Conservation (phyloP, 1,140 invertebrate species). For the Cydia strobilella region DNA sequence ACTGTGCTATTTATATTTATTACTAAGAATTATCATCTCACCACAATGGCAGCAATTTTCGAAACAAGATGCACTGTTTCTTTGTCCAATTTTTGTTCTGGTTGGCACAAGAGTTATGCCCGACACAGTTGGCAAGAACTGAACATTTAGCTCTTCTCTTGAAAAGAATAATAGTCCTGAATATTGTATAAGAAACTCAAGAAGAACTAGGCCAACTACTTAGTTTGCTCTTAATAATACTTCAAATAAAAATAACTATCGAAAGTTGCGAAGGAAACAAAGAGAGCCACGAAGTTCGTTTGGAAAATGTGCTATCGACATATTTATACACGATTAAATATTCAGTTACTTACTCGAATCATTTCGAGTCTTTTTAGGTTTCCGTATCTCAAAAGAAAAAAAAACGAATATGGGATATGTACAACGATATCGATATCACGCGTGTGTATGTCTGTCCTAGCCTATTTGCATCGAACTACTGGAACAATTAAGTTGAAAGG, state of each 20-base stretch:
- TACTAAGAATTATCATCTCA: neutral
- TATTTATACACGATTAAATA: neutral
- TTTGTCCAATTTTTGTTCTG: neutral
- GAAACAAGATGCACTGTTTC: neutral
- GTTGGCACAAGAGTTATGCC: constrained; percentile 37
- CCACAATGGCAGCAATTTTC: neutral
- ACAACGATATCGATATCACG: no score
- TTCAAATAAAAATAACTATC: constrained; percentile 29
- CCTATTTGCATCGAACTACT: no score
- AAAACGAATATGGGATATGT: no score
- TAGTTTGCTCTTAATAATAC: constrained; percentile 27
- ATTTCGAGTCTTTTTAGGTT: neutral
- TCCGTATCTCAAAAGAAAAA: no score
- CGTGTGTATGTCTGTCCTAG: no score
- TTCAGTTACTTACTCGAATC: neutral
- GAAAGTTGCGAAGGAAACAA: constrained; percentile 21
- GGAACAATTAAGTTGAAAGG: no score
- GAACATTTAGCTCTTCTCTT: constrained; percentile 37
- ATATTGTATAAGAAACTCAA: constrained; percentile 41
- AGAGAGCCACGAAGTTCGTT: constrained; percentile 29
- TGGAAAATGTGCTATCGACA: constrained; percentile 32
- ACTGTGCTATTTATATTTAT: no score
- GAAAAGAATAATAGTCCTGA: constrained; percentile 42
- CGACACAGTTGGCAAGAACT: constrained; percentile 44
- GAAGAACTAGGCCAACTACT: constrained; percentile 20